phyloP scores from a whole-genome alignment of 1,140 invertebrate genomes.

The Lepidostoma basale region DNA sequence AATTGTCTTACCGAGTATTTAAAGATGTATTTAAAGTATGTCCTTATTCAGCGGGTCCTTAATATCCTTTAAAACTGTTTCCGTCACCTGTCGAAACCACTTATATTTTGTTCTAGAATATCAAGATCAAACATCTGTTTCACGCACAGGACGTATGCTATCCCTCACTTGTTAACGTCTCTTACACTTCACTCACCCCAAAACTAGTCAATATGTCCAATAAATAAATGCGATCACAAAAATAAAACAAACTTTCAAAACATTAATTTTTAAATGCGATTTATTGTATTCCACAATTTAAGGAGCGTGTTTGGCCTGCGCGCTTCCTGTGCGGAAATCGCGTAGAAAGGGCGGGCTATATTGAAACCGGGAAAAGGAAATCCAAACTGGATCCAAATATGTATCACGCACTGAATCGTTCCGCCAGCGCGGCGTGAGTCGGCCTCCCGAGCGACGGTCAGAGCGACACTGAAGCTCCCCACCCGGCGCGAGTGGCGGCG shows the following conservation, averaged over 20 bases:
- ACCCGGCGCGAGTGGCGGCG: conserved; percentile 11
- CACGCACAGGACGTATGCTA: background rate
- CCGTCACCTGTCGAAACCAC: conserved; percentile 5
- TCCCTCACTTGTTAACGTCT: background rate
- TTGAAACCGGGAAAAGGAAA: too few relatives aligned
- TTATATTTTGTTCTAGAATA: background rate
- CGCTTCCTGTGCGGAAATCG: background rate
- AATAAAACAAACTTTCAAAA: too few relatives aligned
- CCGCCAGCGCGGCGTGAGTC: conserved; percentile 10
- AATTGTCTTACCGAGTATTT: background rate
- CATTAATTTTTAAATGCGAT: too few relatives aligned
- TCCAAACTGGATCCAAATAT: background rate
- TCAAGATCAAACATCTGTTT: conserved; percentile 3
- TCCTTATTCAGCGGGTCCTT: background rate
- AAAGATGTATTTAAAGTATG: background rate
- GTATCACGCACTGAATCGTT: conserved; percentile 6
- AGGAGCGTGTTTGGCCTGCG: background rate
- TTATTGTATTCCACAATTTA: conserved; percentile 1
- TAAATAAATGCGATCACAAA: background rate
- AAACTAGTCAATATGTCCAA: background rate
- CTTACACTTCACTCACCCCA: background rate
- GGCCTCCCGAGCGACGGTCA: conserved; percentile 26
- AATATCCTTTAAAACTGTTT: conserved; percentile 6
- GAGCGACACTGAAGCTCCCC: conserved; percentile 14
- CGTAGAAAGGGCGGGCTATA: too few relatives aligned